Evolutionary conservation across 2,888 invertebrate species (phyloP).

Genomic region (Lottia scabra): DNA sequence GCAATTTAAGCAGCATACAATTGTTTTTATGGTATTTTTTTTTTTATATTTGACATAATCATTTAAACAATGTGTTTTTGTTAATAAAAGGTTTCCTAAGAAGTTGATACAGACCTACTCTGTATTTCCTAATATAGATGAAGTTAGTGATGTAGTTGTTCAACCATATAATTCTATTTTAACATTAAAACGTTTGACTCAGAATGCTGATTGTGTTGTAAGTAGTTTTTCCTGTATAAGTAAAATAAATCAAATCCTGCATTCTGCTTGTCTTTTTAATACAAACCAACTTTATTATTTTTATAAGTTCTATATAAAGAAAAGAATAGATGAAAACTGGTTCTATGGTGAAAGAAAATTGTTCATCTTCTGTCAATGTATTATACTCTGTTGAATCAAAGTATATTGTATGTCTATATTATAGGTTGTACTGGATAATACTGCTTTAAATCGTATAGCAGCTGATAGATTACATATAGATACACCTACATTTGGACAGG

Average conservation of each 20-base stretch:
- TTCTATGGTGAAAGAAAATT: too few relatives aligned
- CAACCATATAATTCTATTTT: conserved; percentile 80
- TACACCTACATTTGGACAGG: conserved; percentile 96
- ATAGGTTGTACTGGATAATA: conserved; percentile 91
- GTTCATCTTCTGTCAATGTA: too few relatives aligned
- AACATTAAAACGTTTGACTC: conserved; percentile 92
- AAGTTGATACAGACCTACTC: conserved; percentile 98
- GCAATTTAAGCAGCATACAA: too few relatives aligned
- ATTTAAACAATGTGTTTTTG: too few relatives aligned
- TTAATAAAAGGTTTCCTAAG: conserved; percentile 84
- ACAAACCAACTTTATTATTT: neutral
- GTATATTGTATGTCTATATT: conserved; percentile 9
- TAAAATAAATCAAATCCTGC: too few relatives aligned
- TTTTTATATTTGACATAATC: too few relatives aligned
- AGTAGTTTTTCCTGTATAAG: conserved; percentile 24
- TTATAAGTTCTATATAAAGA: neutral
- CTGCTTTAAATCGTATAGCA: conserved; percentile 84
- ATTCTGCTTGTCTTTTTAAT: neutral
- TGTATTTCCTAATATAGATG: conserved; percentile 91
- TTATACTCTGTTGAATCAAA: too few relatives aligned
- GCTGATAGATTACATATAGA: conserved; percentile 91
- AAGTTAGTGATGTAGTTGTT: conserved; percentile 70
- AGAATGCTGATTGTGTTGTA: conserved; percentile 94
- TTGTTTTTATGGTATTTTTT: too few relatives aligned
- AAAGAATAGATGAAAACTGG: neutral